Evolutionary conservation across 2,797 vertebrate genomes (phyloP), one percentile per base, ranked within the genome.

Genomic region (Sciurus carolinensis): DNA sequence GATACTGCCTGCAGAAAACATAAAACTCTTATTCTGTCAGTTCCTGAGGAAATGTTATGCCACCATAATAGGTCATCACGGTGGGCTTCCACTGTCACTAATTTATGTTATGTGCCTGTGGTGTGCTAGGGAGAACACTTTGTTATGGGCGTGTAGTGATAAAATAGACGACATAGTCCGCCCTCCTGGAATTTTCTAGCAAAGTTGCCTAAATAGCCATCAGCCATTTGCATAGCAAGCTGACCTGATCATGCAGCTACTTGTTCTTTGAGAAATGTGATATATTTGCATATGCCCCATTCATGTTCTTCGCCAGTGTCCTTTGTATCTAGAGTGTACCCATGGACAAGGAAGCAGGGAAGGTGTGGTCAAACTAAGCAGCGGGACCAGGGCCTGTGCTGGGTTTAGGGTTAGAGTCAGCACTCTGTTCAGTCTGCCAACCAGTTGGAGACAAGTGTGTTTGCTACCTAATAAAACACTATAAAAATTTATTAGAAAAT

Each of bases 141-240:
- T 26, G 44, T 57, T 87, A 47, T 91, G 39, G n/a, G 52, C 17
- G 1, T 44, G 66, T n/a, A 69, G 26, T 77, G 91, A 44, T 75
- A 14, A 86, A 39, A 24, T 71, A 71, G 73, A 86, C 30, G 57
- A 33, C 59, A 24, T 12, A 12, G n/a, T 77, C 28, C 33, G 92
- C 62, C 36, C 64, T 90, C 24, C 4, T 59, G 64, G 79, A 72
- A 73, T 77, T 90, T 85, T 88, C 80, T 93, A 39, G 14, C 72
- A 2, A 79, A 66, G 72, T 62, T 91, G 92, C 17, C 52, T 39
- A 86, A 75, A 83, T 36, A 82, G 17, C 36, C 62, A 28, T 33
- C 20, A 79, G 26, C 54, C 33, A 3, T 76, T 72, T 82, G 67
- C 52, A 62, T 7, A 39, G 18, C 52, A 86, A 33, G 28, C 72